A percentile compares a stretch with the other conserved stretches of the same genome.
Evolutionary conservation across 2,113 vertebrate genomes (phyloP).

Genomic region (Siniperca chuatsi): DNA sequence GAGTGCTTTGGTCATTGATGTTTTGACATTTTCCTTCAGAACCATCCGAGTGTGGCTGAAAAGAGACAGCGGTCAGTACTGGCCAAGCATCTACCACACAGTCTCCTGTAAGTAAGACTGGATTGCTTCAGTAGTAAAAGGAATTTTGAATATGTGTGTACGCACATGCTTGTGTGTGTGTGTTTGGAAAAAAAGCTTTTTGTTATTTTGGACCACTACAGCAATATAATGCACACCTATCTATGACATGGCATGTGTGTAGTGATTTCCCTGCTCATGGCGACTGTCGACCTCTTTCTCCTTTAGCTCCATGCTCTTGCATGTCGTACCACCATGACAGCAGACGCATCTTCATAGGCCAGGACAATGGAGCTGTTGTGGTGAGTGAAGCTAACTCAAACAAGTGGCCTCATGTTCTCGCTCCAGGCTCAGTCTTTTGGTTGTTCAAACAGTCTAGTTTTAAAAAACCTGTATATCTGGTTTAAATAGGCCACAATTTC

Average conservation of each 20-base stretch:
- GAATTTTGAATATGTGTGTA: neutral
- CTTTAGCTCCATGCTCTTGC: constrained; percentile 91
- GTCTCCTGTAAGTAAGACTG: constrained; percentile 90
- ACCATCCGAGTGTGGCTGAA: constrained; percentile 97
- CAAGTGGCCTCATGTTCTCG: neutral
- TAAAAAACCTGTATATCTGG: neutral
- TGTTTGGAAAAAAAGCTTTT: neutral
- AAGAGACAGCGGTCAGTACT: constrained; percentile 97
- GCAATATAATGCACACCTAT: neutral
- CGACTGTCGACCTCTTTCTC: neutral
- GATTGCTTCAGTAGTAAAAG: neutral
- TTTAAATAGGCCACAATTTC: constrained; percentile 4
- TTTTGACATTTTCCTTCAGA: constrained; percentile 74
- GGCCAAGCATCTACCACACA: constrained; percentile 96
- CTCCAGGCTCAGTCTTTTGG: neutral
- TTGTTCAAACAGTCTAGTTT: constrained; percentile 1
- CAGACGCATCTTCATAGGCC: constrained; percentile 95
- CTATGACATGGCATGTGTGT: neutral
- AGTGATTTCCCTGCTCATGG: neutral
- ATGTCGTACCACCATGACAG: constrained; percentile 97
- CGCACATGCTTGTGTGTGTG: neutral
- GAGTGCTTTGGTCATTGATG: constrained; percentile 8
- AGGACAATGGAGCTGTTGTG: constrained; percentile 96
- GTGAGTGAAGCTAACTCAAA: constrained; percentile 81
- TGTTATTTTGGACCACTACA: no score